These are phyloP conservation scores for Sinelater perroti DNA, from an alignment of 2,888 invertebrate genomes.

Conservation along the genomic window DNA sequence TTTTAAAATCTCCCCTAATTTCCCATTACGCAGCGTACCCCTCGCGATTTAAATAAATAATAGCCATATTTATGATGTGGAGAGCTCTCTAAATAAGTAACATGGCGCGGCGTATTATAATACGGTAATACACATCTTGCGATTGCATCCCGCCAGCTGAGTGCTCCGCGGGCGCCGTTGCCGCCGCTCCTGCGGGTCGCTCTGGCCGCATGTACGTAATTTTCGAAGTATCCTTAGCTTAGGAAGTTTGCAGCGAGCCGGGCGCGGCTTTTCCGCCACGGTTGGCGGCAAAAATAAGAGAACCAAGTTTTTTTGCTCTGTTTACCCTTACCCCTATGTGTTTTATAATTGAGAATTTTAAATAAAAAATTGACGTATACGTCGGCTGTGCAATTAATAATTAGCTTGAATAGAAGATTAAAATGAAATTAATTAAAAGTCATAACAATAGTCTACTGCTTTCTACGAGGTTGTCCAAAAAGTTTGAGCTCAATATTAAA, in stretches of 20 bases:
- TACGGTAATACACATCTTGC: conserved; percentile 44
- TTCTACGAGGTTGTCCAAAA: too few relatives aligned
- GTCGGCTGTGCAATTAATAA: too few relatives aligned
- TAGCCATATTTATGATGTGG: conserved; percentile 55
- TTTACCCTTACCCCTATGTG: too few relatives aligned
- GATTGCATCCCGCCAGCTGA: conserved; percentile 35
- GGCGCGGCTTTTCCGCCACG: conserved; percentile 3
- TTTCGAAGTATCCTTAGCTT: conserved; percentile 21
- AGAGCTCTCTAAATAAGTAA: conserved; percentile 51
- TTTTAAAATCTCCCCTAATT: conserved; percentile 41
- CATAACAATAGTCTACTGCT: too few relatives aligned
- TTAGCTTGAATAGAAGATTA: too few relatives aligned
- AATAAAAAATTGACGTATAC: too few relatives aligned
- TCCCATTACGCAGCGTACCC: conserved; percentile 46
- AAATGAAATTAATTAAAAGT: too few relatives aligned
- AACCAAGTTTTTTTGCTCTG: too few relatives aligned
- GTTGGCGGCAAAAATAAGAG: conserved; percentile 1
- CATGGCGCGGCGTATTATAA: conserved; percentile 44
- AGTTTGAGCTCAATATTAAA: too few relatives aligned
- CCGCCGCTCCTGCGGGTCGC: neutral
- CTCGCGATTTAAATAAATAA: conserved; percentile 56
- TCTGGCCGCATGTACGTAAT: conserved; percentile 19
- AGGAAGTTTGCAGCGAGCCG: conserved; percentile 8
- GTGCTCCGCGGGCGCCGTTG: conserved; percentile 2
- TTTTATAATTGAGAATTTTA: neutral